Base-by-base conservation (phyloP, 23 tunicate species). In the Ciona savignyi region DNA sequence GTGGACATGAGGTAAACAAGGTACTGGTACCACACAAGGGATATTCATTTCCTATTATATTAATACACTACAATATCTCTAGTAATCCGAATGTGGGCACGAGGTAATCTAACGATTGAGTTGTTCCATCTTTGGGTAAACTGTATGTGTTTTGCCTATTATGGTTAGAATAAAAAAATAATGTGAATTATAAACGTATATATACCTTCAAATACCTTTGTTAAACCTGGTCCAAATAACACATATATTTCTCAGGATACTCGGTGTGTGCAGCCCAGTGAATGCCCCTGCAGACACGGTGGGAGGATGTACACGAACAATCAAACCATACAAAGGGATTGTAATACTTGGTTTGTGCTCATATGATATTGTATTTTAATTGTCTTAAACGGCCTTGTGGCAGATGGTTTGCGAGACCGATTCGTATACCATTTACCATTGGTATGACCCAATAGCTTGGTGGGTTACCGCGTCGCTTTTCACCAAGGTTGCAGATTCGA, bases 301-400 rank as follows among this genome's bases (percentile, higher is more conserved):
- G 96, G 88, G 33, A 67, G 60, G 67, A 3, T 33, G 0, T 88
- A 82, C 60, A 30, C 60, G n/a, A 71, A 49, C 29, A 62, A 74
- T 25, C 56, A 76, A 23, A 60, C 82, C 22, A 73, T 82, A 25
- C 32, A 66, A 30, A 66, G 84, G 23, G 84, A 82, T 31, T 88
- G 96, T 80, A 88, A 88, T 60, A 73, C 83, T 32, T 88, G 96
- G 93, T 86, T 68, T 28, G 75, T 42, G 56, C 15, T 42, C 9
- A 42, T 42, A 15, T 42, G 56, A 6, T 6, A 42, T 6, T 15
- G 56, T 42, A 15, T 42, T 42, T 42, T 42, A 42, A n/a, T n/a
- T 42, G 56, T 42, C 9, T 42, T 42, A 42, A 42, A n/a, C n/a
- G n/a, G n/a, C n/a, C n/a, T n/a, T n/a, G 11, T 42, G 9, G 56